Conservation (phyloP, 1,140 invertebrate species). For the Drosophila mojavensis region DNA sequence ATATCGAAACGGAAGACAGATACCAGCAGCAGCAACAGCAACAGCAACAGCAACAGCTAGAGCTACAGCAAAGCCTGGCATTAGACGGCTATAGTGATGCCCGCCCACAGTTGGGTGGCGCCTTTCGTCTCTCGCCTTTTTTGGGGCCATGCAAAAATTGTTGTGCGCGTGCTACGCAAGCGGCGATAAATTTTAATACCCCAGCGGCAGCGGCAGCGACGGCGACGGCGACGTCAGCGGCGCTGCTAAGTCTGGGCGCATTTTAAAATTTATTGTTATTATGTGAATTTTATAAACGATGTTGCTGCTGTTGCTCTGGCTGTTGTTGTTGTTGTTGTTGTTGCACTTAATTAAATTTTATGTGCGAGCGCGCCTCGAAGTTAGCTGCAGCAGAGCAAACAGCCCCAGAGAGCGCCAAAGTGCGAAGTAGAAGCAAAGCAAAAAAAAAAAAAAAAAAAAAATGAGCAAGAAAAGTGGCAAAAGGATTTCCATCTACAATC, state of each 20-base stretch:
- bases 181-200: slow-evolving; percentile 80
- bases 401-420: slow-evolving; percentile 14
- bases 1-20: not conserved
- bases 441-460: not conserved
- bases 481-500: slow-evolving; percentile 49
- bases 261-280: slow-evolving; percentile 82
- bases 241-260: slow-evolving; percentile 46
- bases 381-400: slow-evolving; percentile 25
- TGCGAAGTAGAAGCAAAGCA: no score
- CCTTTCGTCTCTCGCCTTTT: no score
- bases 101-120: not conserved
- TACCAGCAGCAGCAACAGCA: slow-evolving; percentile 8
- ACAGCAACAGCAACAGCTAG: not conserved
- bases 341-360: slow-evolving; percentile 83
- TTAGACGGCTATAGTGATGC: no score
- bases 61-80: no score
- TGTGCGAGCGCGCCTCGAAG: slow-evolving; percentile 56
- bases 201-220: slow-evolving; percentile 20
- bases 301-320: slow-evolving; percentile 30
- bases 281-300: slow-evolving; percentile 83
- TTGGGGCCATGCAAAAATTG: slow-evolving; percentile 64
- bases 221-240: not conserved
- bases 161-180: slow-evolving; percentile 70
- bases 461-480: slow-evolving; percentile 11
- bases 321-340: slow-evolving; percentile 57